Evolutionary conservation across 53 echinoderm and acorn worm genomes (phyloP).

Genomic region (Pentamera pediparva): DNA sequence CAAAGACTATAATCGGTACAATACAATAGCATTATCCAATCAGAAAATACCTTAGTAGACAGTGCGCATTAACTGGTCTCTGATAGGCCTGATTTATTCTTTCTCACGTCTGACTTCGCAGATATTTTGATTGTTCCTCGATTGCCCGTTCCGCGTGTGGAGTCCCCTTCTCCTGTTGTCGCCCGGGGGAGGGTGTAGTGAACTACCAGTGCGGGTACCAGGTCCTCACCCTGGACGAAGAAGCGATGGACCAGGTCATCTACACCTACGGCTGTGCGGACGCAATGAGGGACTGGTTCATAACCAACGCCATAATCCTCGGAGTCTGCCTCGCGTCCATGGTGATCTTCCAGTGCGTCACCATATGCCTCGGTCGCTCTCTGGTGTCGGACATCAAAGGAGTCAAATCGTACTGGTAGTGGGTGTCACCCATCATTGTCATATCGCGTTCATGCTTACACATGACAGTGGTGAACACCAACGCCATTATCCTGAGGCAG

Average conservation of each 20-base stretch:
- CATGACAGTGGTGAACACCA: not conserved
- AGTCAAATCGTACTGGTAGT: conserved; percentile 88
- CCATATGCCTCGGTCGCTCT: conserved; percentile 66
- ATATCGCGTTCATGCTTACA: not conserved
- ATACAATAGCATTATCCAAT: not conserved
- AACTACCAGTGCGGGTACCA: conserved; percentile 94
- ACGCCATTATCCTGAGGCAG: not conserved
- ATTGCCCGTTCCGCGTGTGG: conserved; percentile 64
- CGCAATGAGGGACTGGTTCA: conserved; percentile 74
- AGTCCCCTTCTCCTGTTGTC: conserved; percentile 90
- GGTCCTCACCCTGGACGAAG: conserved; percentile 11
- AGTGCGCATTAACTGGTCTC: not conserved
- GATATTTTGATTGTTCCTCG: conserved; percentile 76
- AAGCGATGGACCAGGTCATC: conserved; percentile 32
- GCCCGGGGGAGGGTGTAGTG: conserved; percentile 38
- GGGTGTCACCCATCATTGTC: not conserved
- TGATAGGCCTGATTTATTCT: not conserved
- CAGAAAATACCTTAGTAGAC: not conserved
- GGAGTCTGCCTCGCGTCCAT: conserved; percentile 58
- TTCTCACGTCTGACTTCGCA: conserved; percentile 7
- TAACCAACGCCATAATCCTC: conserved; percentile 66
- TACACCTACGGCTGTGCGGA: conserved; percentile 63
- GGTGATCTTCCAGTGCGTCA: conserved; percentile 67
- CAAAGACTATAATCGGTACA: not conserved
- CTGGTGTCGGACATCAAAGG: conserved; percentile 68